A percentile compares a stretch with the other conserved stretches of the same genome.
Evolutionary conservation across 2,113 vertebrate genomes (phyloP).

Genomic region (Tiliqua scincoides): DNA sequence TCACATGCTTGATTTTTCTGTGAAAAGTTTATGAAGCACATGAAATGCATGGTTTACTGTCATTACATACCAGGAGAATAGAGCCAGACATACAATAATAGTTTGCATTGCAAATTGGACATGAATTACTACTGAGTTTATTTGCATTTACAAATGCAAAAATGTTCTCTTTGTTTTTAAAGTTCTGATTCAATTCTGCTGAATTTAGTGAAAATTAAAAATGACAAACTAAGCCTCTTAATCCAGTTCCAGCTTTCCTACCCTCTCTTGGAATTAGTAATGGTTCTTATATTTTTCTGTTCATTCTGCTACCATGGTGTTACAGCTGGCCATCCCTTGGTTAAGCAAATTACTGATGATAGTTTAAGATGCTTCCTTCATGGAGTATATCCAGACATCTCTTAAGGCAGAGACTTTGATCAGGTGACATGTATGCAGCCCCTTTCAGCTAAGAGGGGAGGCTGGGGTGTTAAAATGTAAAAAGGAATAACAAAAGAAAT

Average conservation of each 20-base stretch:
- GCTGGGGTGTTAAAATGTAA: too few relatives aligned
- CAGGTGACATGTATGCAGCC: too few relatives aligned
- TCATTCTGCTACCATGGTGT: neutral
- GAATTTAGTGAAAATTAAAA: neutral
- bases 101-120: slow-evolving; percentile 40
- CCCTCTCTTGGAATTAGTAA: neutral
- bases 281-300: neutral
- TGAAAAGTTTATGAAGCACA: slow-evolving; percentile 36
- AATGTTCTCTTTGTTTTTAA: slow-evolving; percentile 23
- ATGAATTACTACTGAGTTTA: slow-evolving; percentile 36
- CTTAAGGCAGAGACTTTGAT: too few relatives aligned
- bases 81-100: slow-evolving; percentile 43
- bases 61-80: slow-evolving; percentile 49
- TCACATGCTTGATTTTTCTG: slow-evolving; percentile 50
- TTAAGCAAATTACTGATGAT: too few relatives aligned
- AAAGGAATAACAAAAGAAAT: too few relatives aligned
- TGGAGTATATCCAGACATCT: too few relatives aligned
- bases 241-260: neutral
- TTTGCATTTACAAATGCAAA: slow-evolving; percentile 46
- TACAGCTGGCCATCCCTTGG: too few relatives aligned
- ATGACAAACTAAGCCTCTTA: too few relatives aligned
- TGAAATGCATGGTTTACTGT: slow-evolving; percentile 26
- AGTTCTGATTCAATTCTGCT: neutral
- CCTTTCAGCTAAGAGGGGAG: too few relatives aligned
- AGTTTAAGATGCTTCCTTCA: too few relatives aligned